Evolutionary conservation across 53 echinoderm and acorn worm species (phyloP), one percentile per base, ranked within the genome.

Genomic region (Paelopatides confundens): DNA sequence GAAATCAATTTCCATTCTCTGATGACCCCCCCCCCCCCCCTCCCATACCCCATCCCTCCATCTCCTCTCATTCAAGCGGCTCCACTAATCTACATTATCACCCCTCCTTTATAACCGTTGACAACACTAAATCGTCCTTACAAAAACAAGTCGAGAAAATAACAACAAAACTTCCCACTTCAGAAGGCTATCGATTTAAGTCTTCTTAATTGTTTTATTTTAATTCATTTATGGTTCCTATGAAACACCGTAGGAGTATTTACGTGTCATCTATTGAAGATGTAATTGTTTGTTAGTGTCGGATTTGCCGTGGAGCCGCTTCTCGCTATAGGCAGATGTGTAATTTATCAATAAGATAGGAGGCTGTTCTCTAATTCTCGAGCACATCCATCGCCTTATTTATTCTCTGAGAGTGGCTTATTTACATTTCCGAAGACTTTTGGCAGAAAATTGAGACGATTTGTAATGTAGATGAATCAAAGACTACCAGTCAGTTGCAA

Each of bases 381-480:
- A 46, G 46, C 39, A 74, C 74, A 74, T 39, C 40, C 74, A 27
- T 29, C 46, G 74, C 40, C 46, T 74, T 46, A 39, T 43, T 74
- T 74, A 74, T 74, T 74, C 74, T 74, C 46, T 14, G 24, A 27
- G 46, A 46, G 74, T 43, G 28, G 39, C 74, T 74, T 74, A 74
- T 74, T 74, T 74, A 74, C 74, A 74, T 74, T 74, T 23, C 74
- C 74, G 74, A 74, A 74, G 74, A 74, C 74, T 46, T 74, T 74
- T 74, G 74, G 46, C 40, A 43, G 74, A 74, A 74, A 43, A 74
- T 74, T 74, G 74, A 46, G 74, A 46, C 74, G 74, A 74, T 74
- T 74, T 74, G 74, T 74, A 26, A 74, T 74, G 74, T 74, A 74
- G 74, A 74, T 74, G 74, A 74, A 46, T 74, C 74, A 38, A 12